These are phyloP conservation scores for Lepisosteus oculatus DNA, from an alignment of 2,113 vertebrate species.

Conservation along the genomic window DNA sequence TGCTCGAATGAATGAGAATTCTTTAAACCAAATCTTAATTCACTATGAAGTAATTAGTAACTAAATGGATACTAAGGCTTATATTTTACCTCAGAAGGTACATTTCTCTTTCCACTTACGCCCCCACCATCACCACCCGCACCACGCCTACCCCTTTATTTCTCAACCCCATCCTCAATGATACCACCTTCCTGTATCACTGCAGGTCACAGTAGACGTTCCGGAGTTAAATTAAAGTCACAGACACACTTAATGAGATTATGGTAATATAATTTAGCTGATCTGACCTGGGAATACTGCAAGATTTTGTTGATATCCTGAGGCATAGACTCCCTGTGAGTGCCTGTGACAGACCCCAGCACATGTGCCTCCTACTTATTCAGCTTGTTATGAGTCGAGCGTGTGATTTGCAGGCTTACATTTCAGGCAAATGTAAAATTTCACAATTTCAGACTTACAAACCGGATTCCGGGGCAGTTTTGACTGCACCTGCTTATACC, in stretches of 20 bases:
- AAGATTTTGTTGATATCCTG: constrained; percentile 61
- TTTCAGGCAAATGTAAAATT: neutral
- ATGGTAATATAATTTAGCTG: constrained; percentile 72
- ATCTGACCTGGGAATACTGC: constrained; percentile 62
- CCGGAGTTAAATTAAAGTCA: constrained; percentile 54
- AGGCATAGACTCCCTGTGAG: constrained; percentile 48
- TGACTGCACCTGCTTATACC: neutral
- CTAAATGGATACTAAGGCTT: too few relatives aligned
- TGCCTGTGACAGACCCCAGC: neutral
- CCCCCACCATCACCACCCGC: too few relatives aligned
- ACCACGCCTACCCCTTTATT: too few relatives aligned
- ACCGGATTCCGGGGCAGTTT: neutral
- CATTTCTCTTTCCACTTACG: too few relatives aligned
- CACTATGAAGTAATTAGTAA: too few relatives aligned
- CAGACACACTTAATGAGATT: constrained; percentile 74
- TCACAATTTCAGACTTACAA: neutral
- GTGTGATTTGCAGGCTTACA: neutral
- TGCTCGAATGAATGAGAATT: too few relatives aligned
- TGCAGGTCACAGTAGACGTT: constrained; percentile 18
- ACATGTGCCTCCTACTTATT: neutral
- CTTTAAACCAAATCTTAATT: too few relatives aligned
- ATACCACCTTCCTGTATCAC: neutral
- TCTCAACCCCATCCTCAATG: neutral
- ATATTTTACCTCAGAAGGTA: too few relatives aligned
- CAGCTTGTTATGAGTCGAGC: neutral